phyloP scores from a whole-genome alignment of 2,888 invertebrate genomes.

The Argyra leucocephala region DNA sequence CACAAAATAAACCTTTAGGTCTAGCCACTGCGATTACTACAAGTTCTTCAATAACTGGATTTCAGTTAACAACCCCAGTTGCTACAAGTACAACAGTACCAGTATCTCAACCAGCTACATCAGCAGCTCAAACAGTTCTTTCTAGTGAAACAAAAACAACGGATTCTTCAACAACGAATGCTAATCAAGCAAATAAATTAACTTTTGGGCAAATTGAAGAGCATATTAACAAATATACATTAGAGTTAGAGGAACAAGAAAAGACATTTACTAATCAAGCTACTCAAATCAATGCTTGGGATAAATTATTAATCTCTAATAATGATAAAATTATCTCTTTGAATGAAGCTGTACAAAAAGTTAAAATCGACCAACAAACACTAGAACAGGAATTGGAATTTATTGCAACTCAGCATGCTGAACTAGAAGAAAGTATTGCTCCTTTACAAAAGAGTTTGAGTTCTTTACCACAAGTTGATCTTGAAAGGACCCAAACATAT shows the following conservation, averaged over 20 bases:
- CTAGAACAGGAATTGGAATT: conserved; percentile 90
- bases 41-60: background rate
- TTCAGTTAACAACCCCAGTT: background rate
- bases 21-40: background rate
- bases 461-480: conserved; percentile 62
- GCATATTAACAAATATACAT: conserved; percentile 86
- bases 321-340: conserved; percentile 85
- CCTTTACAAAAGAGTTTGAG: conserved; percentile 76
- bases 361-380: conserved; percentile 79
- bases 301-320: conserved; percentile 76
- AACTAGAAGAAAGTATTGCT: conserved; percentile 74
- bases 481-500: conserved; percentile 87
- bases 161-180: conserved; percentile 36
- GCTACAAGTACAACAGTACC: background rate
- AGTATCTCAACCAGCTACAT: background rate
- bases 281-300: conserved; percentile 93
- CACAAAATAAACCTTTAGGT: background rate
- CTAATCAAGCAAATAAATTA: conserved; percentile 49
- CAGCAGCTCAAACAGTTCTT: background rate
- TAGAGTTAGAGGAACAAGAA: conserved; percentile 87
- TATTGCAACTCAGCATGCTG: conserved; percentile 82
- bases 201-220: conserved; percentile 83
- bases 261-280: conserved; percentile 88
- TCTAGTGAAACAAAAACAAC: conserved; percentile 23
- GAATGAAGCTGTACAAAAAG: conserved; percentile 77